phyloP scores from a whole-genome alignment of 2,888 invertebrate species.

The Cerceris ruficornis region DNA sequence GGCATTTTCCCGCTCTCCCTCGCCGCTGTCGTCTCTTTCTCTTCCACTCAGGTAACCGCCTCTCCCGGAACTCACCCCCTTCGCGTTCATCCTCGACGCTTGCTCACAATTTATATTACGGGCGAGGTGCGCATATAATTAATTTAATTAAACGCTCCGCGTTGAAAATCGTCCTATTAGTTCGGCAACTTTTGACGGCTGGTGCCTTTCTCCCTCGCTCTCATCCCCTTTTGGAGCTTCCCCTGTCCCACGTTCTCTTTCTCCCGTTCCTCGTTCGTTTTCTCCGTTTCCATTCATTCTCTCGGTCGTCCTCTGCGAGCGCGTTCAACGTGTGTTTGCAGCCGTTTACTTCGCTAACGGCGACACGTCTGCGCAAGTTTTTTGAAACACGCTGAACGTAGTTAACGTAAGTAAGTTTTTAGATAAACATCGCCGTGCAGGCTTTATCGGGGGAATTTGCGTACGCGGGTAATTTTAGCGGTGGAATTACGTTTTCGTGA shows the following conservation, averaged over 20 bases:
- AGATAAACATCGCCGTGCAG: constrained; percentile 2
- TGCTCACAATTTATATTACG: constrained; percentile 80
- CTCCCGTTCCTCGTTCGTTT: constrained; percentile 49
- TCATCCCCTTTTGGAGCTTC: constrained; percentile 44
- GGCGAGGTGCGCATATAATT: constrained; percentile 80
- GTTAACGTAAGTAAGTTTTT: constrained; percentile 16
- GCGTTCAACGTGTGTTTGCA: constrained; percentile 47
- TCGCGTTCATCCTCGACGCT: constrained; percentile 68
- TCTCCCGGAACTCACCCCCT: constrained; percentile 56
- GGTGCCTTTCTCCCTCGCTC: constrained; percentile 58
- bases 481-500: neutral
- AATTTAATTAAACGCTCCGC: constrained; percentile 81
- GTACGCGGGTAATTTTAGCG: neutral
- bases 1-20: constrained; percentile 62
- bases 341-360: constrained; percentile 49
- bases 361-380: constrained; percentile 31
- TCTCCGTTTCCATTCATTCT: constrained; percentile 49
- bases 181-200: constrained; percentile 75
- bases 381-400: constrained; percentile 18
- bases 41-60: constrained; percentile 33
- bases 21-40: constrained; percentile 45
- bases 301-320: neutral
- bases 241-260: constrained; percentile 54
- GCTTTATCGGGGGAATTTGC: neutral
- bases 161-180: constrained; percentile 76